phyloP scores from a whole-genome alignment of 1,140 invertebrate genomes.

The Rhyzopertha dominica region DNA sequence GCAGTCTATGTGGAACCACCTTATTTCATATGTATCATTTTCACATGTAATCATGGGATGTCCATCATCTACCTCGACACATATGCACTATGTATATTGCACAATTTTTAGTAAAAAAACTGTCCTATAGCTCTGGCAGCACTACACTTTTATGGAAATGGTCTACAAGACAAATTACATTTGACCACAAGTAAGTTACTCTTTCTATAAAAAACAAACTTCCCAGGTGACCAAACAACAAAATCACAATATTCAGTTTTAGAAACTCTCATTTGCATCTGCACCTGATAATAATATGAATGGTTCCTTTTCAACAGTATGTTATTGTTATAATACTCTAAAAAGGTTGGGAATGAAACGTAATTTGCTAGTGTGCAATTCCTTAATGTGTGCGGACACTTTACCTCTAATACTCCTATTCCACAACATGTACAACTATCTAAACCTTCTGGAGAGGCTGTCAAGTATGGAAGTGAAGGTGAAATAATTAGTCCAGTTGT shows the following conservation, averaged over 20 bases:
- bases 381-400: neutral
- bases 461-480: neutral
- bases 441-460: constrained; percentile 4
- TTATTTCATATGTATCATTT: neutral
- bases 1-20: constrained; percentile 13
- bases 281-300: constrained; percentile 3
- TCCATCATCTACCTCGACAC: constrained; percentile 9
- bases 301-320: neutral
- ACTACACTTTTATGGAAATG: constrained; percentile 6
- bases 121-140: constrained; percentile 4
- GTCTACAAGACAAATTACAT: constrained; percentile 1
- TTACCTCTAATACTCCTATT: neutral
- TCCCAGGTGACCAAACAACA: constrained; percentile 8
- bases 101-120: constrained; percentile 2
- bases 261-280: constrained; percentile 4
- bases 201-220: constrained; percentile 7
- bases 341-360: neutral
- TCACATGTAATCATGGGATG: constrained; percentile 8
- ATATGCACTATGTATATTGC: constrained; percentile 4
- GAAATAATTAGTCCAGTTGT: constrained; percentile 1
- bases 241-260: constrained; percentile 1
- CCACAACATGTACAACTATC: neutral
- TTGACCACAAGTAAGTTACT: constrained; percentile 4
- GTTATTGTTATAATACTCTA: constrained; percentile 4
- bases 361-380: neutral